Base-by-base conservation (phyloP, 1,140 invertebrate species). In the Scaptomyza montana region DNA sequence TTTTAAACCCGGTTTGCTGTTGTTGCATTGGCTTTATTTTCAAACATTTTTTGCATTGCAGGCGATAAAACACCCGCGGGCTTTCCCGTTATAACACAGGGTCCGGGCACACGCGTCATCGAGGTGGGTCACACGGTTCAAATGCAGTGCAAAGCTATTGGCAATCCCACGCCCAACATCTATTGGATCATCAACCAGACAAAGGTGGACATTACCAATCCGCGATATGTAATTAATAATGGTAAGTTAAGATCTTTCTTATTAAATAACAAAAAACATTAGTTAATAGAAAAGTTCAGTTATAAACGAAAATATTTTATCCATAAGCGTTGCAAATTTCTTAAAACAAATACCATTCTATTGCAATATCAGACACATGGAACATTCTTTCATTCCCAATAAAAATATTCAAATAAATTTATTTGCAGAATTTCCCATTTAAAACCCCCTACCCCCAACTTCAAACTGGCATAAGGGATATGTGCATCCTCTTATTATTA, bases 91-190 rank as follows among this genome's bases (percentile, higher is more conserved):
- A 98, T 99, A 85, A 95, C 95, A 16, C 95, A 96, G 75, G 71
- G 78, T 71, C 97, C 98, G 0, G 94, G 94, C 33, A 96, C 95
- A 13, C 94, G 98, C 93, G 98, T 98, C 50, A 98, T 99, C 33
- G 98, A 99, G 93, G 97, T 97, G 78, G 98, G 97, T n/a, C 96
- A 97, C 92, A 97, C 95, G 21, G 96, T 98, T 0, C 94, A 97
- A 5, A 94, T 99, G 64, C 94, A 95, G 13, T 99, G 98, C 92
- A 94, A 95, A 60, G 98, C 97, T 12, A 94, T 94, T 16, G 98
- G 98, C 39, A 96, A 94, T 81, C 98, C 98, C 3, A 90, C 95
- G 7, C 97, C 98, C 1, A 95, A 94, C 85, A 97, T 99, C 70
- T 95, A 96, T 54, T 99, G 98, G 98, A 94, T 99, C 57, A 96